These are phyloP conservation scores for Pyrrhosoma nymphula DNA, from an alignment of 2,888 invertebrate genomes.

Conservation along the genomic window DNA sequence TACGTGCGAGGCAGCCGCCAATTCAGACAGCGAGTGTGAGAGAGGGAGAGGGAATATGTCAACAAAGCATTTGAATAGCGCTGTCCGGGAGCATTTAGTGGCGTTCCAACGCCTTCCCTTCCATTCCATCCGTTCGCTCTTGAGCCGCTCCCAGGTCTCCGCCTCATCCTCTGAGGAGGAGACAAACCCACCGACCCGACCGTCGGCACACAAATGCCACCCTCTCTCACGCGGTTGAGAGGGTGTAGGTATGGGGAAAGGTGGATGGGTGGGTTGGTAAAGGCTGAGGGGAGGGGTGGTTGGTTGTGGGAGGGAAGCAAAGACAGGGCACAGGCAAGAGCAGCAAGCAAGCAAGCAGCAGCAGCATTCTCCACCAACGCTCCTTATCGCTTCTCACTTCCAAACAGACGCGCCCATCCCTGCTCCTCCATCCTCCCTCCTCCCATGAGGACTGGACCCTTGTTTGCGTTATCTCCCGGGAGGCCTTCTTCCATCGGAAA, in stretches of 20 bases:
- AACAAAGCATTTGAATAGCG: slow-evolving; percentile 34
- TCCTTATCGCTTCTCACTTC: slow-evolving; percentile 8
- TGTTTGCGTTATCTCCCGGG: slow-evolving; percentile 61
- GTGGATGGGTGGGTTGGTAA: neutral
- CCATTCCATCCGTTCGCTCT: neutral
- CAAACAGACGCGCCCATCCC: neutral
- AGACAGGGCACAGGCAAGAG: no score
- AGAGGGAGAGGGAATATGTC: neutral
- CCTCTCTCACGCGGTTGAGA: neutral
- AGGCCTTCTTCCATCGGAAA: slow-evolving; percentile 51
- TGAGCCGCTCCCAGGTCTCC: neutral
- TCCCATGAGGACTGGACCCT: slow-evolving; percentile 32
- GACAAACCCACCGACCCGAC: neutral
- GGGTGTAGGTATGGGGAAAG: neutral
- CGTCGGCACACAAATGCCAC: neutral
- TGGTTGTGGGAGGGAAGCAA: neutral
- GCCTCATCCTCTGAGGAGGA: neutral
- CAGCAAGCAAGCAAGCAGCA: no score
- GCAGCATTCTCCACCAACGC: neutral
- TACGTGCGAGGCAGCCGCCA: neutral
- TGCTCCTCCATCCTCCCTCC: neutral
- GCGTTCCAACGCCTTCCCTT: neutral
- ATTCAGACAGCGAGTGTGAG: neutral
- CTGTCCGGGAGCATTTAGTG: slow-evolving; percentile 24
- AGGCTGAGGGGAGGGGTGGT: neutral